Conservation (phyloP, 2,888 invertebrate species). For the Lottia scabra region DNA sequence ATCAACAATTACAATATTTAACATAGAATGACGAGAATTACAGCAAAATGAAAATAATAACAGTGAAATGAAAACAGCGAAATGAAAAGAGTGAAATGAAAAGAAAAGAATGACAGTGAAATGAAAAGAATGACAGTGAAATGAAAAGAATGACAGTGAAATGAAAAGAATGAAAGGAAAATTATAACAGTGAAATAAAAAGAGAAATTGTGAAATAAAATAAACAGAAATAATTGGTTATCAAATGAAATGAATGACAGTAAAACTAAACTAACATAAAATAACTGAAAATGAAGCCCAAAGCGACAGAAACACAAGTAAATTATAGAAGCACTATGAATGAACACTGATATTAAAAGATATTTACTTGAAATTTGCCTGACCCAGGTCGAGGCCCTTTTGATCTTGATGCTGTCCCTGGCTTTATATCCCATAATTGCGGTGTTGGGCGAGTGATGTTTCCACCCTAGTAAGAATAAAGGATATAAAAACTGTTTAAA, state of each 20-base stretch:
- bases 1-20: no score
- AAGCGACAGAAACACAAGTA: background rate
- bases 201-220: background rate
- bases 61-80: background rate
- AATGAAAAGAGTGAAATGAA: background rate
- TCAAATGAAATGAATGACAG: background rate
- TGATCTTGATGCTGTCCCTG: background rate
- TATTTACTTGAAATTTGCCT: no score
- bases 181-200: background rate
- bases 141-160: background rate
- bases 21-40: background rate
- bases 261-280: no score
- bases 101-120: background rate
- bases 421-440: background rate
- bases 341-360: background rate
- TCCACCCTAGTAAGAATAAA: background rate
- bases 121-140: background rate
- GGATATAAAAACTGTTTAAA: no score
- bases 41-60: background rate
- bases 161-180: background rate
- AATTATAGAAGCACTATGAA: background rate
- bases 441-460: background rate
- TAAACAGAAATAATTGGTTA: background rate
- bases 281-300: background rate
- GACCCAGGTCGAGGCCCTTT: background rate